A percentile compares a stretch with the other conserved stretches of the same genome.
Conservation (phyloP, 2,888 invertebrate genomes). For the Acanthopleura granulata region DNA sequence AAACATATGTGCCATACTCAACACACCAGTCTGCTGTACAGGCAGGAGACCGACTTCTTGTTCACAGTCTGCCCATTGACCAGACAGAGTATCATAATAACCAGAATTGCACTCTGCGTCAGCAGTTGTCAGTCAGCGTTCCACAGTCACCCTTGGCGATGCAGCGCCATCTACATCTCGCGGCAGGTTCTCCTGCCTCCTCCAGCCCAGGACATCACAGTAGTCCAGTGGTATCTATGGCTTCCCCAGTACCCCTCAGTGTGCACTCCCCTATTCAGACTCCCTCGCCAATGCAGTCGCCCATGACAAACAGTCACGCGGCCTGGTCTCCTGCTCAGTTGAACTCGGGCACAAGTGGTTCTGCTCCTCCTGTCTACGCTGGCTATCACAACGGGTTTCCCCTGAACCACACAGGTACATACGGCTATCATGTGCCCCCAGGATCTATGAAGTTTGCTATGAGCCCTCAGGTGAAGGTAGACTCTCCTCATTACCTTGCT, state of each 20-base stretch:
- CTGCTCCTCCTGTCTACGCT: neutral
- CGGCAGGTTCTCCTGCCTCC: neutral
- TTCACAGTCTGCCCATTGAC: neutral
- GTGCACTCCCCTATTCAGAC: slow-evolving; percentile 9
- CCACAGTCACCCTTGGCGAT: neutral
- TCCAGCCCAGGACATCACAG: slow-evolving; percentile 10
- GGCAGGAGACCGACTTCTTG: neutral
- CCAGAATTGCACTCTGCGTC: slow-evolving; percentile 5
- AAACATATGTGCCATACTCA: slow-evolving; percentile 7
- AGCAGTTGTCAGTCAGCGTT: slow-evolving; percentile 2
- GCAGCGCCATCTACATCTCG: slow-evolving; percentile 1
- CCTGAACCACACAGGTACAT: neutral
- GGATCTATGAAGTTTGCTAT: neutral
- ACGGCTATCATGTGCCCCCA: neutral
- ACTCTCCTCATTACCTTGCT: neutral
- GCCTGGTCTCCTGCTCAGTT: neutral
- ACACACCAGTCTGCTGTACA: neutral
- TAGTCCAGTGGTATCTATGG: slow-evolving; percentile 1
- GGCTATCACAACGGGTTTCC: slow-evolving; percentile 15
- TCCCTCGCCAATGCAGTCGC: slow-evolving; percentile 1
- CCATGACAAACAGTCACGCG: neutral
- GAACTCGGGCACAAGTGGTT: neutral
- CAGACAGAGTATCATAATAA: neutral
- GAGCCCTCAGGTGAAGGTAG: neutral
- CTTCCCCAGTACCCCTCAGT: neutral